Evolutionary conservation across 2,113 vertebrate species (phyloP).

Genomic region (Mola mola): DNA sequence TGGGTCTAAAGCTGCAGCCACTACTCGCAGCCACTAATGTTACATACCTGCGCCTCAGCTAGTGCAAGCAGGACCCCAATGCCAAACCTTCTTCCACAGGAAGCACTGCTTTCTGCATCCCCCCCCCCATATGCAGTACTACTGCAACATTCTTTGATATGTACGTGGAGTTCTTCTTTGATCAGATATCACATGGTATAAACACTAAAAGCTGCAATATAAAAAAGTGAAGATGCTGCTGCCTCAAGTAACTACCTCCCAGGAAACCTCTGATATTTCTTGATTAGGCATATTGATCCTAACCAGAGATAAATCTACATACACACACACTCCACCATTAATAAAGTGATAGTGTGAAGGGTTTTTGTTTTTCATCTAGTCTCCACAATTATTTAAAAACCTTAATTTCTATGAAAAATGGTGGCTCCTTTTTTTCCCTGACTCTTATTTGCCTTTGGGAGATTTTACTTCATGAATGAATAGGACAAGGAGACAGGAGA

Average conservation of each 20-base stretch:
- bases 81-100: too few species aligned
- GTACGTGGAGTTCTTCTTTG: background rate
- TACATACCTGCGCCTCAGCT: too few species aligned
- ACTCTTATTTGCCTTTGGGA: constrained; percentile 43
- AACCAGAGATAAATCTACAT: background rate
- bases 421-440: constrained; percentile 10
- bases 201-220: background rate
- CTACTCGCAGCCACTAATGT: too few species aligned
- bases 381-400: constrained; percentile 13
- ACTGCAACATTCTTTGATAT: background rate
- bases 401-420: constrained; percentile 1
- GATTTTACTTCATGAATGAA: constrained; percentile 48
- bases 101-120: too few species aligned
- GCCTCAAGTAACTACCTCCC: background rate
- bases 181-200: background rate
- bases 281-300: background rate
- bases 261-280: background rate
- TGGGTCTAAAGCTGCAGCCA: too few species aligned
- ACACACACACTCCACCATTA: background rate
- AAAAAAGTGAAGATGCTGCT: background rate
- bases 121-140: background rate
- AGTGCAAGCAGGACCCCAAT: too few species aligned
- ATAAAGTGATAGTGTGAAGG: background rate
- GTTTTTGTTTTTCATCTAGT: background rate
- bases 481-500: constrained; percentile 30